These are phyloP conservation scores for Limenitis camilla DNA, from an alignment of 2,888 invertebrate genomes.

Conservation along the genomic window DNA sequence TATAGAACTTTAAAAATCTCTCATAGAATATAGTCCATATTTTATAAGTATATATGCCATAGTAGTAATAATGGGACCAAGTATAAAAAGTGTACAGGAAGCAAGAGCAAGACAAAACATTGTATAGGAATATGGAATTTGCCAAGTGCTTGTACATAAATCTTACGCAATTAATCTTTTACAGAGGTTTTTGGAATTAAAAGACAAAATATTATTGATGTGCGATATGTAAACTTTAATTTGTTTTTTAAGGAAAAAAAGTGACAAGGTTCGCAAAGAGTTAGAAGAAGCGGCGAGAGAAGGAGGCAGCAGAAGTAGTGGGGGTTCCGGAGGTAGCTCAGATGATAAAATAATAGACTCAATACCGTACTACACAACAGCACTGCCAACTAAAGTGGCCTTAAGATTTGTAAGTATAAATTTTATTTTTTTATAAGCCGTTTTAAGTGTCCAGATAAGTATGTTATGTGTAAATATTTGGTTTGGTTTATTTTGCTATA, in stretches of 20 bases:
- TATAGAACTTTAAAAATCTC: too few relatives aligned
- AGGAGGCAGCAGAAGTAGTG: conserved; percentile 70
- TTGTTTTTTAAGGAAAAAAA: conserved; percentile 82
- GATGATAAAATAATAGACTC: conserved; percentile 61
- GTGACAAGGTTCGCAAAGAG: conserved; percentile 90
- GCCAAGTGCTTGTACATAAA: conserved; percentile 16
- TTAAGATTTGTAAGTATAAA: conserved; percentile 82
- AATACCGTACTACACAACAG: conserved; percentile 59
- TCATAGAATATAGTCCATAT: too few relatives aligned
- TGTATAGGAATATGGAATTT: not conserved
- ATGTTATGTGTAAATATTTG: too few relatives aligned
- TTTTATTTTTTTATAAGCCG: not conserved
- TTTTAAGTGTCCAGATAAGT: not conserved
- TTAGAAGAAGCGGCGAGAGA: conserved; percentile 91
- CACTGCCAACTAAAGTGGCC: conserved; percentile 80
- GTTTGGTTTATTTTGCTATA: too few relatives aligned
- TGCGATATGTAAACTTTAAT: not conserved
- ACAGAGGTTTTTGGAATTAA: too few relatives aligned
- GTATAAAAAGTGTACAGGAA: too few relatives aligned
- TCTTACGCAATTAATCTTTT: conserved; percentile 10
- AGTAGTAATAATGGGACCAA: too few relatives aligned
- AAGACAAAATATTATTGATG: too few relatives aligned
- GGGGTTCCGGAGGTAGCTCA: conserved; percentile 52
- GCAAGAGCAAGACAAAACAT: conserved; percentile 1
- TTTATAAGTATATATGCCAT: too few relatives aligned